A percentile compares a stretch with the other conserved stretches of the same genome.
Conservation (phyloP, 2,113 vertebrate species). For the Toxotes chatareus region DNA sequence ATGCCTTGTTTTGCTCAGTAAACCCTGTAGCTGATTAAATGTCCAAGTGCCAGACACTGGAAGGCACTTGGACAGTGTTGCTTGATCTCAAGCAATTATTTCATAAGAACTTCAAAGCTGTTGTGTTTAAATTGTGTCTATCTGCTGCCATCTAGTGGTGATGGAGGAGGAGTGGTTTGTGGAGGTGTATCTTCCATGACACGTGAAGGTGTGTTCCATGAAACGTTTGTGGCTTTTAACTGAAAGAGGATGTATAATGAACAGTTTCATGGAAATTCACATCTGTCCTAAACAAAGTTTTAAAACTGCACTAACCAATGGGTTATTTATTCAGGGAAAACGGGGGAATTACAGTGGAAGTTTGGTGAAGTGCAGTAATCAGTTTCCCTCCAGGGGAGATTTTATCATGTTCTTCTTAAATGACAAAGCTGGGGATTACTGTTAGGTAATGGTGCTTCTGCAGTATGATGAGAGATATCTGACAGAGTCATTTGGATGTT, state of each 20-base stretch:
- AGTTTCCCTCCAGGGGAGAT: not conserved
- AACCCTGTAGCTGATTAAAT: not conserved
- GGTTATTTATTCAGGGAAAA: not conserved
- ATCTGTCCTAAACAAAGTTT: not conserved
- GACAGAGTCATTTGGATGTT: not conserved
- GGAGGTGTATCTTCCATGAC: not conserved
- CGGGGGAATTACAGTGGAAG: not conserved
- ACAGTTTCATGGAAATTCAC: not conserved
- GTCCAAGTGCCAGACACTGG: constrained; percentile 5
- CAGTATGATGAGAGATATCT: not conserved
- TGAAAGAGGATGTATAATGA: not conserved
- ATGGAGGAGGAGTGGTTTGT: fast-evolving
- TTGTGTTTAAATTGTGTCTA: not conserved
- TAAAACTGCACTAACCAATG: not conserved
- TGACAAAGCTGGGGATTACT: not conserved
- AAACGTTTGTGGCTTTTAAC: not conserved
- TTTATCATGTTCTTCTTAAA: not conserved
- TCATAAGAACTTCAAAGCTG: constrained; percentile 30
- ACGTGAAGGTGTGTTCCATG: too few relatives aligned
- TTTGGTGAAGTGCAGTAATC: not conserved
- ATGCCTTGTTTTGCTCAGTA: constrained; percentile 28
- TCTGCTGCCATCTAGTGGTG: constrained; percentile 59
- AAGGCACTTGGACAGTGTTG: constrained; percentile 32
- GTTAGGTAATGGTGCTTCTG: not conserved
- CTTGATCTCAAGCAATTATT: constrained; percentile 38